These are phyloP conservation scores for Propithecus perrieri DNA, from an alignment of 2,797 vertebrate genomes.

Conservation along the genomic window DNA sequence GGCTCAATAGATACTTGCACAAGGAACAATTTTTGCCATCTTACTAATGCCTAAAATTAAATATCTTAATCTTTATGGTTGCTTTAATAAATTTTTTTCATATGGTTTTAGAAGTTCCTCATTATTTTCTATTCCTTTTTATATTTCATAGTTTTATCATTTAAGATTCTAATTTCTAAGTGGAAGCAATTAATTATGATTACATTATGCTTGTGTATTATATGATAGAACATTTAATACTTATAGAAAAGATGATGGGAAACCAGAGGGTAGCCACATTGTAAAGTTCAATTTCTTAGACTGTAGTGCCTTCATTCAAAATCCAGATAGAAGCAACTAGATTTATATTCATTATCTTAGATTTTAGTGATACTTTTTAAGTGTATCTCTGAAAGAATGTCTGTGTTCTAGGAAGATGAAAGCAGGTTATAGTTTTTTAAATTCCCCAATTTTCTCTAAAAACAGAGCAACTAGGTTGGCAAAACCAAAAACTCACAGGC, in stretches of 20 bases:
- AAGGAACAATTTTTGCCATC: not conserved
- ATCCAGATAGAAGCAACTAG: not conserved
- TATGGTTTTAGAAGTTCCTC: not conserved
- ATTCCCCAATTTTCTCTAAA: not conserved
- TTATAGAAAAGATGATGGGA: not conserved
- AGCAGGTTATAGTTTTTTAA: not conserved
- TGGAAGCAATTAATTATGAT: not conserved
- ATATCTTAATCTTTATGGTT: not conserved
- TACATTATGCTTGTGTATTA: not conserved
- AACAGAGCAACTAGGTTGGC: not conserved
- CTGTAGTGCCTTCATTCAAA: not conserved
- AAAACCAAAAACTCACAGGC: not conserved
- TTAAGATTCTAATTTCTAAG: not conserved
- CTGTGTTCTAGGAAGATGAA: not conserved
- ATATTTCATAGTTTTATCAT: constrained; percentile 23
- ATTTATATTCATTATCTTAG: not conserved
- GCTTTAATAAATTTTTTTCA: not conserved
- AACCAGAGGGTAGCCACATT: not conserved
- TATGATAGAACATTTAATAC: not conserved
- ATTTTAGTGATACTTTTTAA: not conserved
- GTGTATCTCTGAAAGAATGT: not conserved
- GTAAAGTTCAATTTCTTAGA: not conserved
- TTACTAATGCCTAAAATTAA: not conserved
- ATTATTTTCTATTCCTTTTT: not conserved
- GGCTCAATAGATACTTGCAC: not conserved